These are phyloP conservation scores for Platerodrilus igneus DNA, from an alignment of 2,888 invertebrate genomes.

Conservation along the genomic window DNA sequence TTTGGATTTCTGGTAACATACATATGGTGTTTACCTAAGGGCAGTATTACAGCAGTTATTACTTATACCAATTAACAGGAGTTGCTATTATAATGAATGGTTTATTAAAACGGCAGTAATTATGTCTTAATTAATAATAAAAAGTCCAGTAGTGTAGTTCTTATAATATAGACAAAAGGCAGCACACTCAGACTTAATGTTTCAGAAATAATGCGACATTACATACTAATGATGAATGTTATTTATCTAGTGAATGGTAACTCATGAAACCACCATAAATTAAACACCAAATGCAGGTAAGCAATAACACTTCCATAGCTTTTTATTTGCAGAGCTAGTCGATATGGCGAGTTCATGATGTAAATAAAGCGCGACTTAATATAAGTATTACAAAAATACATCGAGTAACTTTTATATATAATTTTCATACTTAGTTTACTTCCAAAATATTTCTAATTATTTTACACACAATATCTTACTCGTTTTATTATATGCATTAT, in stretches of 20 bases:
- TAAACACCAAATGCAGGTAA: slow-evolving; percentile 17
- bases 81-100: slow-evolving; percentile 13
- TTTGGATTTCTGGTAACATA: slow-evolving; percentile 22
- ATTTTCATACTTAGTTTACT: too few relatives aligned
- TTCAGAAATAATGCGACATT: slow-evolving; percentile 40
- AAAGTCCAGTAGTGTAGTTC: slow-evolving; percentile 32
- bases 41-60: slow-evolving; percentile 17
- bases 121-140: slow-evolving; percentile 23
- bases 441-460: too few relatives aligned
- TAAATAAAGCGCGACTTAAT: too few relatives aligned
- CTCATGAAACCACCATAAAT: slow-evolving; percentile 18
- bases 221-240: slow-evolving; percentile 21
- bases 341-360: too few relatives aligned
- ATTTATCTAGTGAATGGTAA: slow-evolving; percentile 24
- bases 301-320: neutral
- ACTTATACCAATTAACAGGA: too few relatives aligned
- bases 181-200: slow-evolving; percentile 51
- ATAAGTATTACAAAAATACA: too few relatives aligned
- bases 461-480: too few relatives aligned
- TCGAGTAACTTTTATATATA: too few relatives aligned
- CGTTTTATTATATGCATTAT: too few relatives aligned
- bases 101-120: slow-evolving; percentile 29
- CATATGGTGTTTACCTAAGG: slow-evolving; percentile 19
- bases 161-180: slow-evolving; percentile 44
- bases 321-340: too few relatives aligned